Conservation (phyloP, 2,888 invertebrate genomes). For the Bruchidius siliquastri region DNA sequence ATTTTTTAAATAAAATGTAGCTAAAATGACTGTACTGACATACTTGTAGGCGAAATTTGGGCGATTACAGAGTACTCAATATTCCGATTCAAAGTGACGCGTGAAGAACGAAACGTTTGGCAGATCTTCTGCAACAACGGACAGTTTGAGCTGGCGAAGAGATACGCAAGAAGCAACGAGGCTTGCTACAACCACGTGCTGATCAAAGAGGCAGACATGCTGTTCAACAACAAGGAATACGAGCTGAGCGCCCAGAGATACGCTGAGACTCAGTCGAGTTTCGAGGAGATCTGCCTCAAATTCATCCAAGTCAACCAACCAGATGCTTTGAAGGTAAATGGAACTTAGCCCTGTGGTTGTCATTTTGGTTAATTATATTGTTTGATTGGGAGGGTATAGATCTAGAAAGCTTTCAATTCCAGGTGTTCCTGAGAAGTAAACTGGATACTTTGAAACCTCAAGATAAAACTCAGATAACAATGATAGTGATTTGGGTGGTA, state of each 20-base stretch:
- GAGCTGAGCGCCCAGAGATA: constrained; percentile 81
- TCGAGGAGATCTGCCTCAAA: constrained; percentile 91
- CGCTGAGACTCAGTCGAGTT: constrained; percentile 85
- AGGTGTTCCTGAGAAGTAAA: constrained; percentile 63
- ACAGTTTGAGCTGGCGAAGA: constrained; percentile 82
- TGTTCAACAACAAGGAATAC: constrained; percentile 74
- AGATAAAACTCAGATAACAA: constrained; percentile 85
- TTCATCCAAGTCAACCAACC: constrained; percentile 75
- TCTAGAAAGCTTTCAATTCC: background rate
- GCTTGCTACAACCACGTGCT: constrained; percentile 78
- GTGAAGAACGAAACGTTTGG: constrained; percentile 86
- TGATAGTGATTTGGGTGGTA: constrained; percentile 91
- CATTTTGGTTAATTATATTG: too few relatives aligned
- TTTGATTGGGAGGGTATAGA: too few relatives aligned
- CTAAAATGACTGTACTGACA: too few relatives aligned
- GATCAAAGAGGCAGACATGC: constrained; percentile 81
- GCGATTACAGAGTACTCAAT: constrained; percentile 79
- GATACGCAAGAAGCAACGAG: constrained; percentile 76
- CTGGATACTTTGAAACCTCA: constrained; percentile 65
- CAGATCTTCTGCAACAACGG: constrained; percentile 80
- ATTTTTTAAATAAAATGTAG: too few relatives aligned
- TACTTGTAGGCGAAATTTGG: constrained; percentile 65
- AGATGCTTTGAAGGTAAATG: constrained; percentile 77
- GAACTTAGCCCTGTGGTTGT: too few relatives aligned
- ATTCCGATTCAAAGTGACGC: constrained; percentile 77